Percentiles rank a stretch among this genome's conserved stretches.
phyloP scores from a whole-genome alignment of 1,140 invertebrate genomes.

The Drosophila nasuta region DNA sequence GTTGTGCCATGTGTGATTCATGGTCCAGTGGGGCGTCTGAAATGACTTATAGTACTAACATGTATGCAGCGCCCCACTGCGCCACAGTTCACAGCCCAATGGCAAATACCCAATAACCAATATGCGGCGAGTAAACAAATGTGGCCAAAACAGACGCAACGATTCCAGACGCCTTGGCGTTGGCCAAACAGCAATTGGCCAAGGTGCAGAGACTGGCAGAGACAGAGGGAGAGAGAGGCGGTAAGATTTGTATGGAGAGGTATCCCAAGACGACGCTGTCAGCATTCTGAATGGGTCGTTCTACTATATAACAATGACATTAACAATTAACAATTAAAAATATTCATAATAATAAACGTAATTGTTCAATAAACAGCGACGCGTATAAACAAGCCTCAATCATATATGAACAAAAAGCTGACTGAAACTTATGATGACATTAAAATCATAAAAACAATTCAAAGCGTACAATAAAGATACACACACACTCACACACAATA shows the following conservation, averaged over 20 bases:
- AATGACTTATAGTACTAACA: constrained; percentile 15
- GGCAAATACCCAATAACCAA: constrained; percentile 17
- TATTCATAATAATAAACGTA: constrained; percentile 82
- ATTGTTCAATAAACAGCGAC: constrained; percentile 78
- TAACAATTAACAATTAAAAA: constrained; percentile 82
- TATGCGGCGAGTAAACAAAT: constrained; percentile 18
- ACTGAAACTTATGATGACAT: constrained; percentile 82
- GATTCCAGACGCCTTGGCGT: constrained; percentile 62
- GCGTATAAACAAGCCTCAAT: constrained; percentile 74
- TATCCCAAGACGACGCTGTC: constrained; percentile 43
- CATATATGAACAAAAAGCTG: constrained; percentile 67
- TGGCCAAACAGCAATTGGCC: constrained; percentile 32
- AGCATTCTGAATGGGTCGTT: constrained; percentile 46
- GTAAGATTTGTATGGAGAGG: constrained; percentile 12
- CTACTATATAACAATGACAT: constrained; percentile 71
- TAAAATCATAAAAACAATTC: constrained; percentile 84
- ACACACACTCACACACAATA: constrained; percentile 34
- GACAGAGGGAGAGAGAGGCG: constrained; percentile 5
- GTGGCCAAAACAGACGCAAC: constrained; percentile 31
- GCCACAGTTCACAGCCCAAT: constrained; percentile 8
- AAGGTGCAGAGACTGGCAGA: constrained; percentile 8
- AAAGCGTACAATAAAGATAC: constrained; percentile 78
- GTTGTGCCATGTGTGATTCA: constrained; percentile 28
- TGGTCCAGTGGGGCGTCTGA: constrained; percentile 29
- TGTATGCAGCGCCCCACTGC: background rate